Percentiles rank a stretch among this genome's conserved stretches.
Evolutionary conservation across 2,888 invertebrate genomes (phyloP).

Genomic region (Stenichneumon culpator): DNA sequence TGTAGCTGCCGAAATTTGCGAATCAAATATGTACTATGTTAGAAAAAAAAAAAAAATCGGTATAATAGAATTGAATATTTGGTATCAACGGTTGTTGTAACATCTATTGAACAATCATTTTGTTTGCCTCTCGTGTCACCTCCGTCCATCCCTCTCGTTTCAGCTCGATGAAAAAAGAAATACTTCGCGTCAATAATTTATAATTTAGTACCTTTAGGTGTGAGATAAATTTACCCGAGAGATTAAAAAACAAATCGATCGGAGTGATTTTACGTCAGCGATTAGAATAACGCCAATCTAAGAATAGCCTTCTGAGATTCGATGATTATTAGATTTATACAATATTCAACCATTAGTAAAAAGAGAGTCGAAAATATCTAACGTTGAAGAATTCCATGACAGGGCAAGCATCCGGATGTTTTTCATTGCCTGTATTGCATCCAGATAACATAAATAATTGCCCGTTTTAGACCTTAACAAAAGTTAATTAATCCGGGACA

Average conservation of each 20-base stretch:
- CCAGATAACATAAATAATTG: no score
- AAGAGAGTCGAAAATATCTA: background rate
- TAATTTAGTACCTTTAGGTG: background rate
- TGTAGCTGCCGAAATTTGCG: constrained; percentile 61
- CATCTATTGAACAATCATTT: constrained; percentile 27
- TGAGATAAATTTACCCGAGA: background rate
- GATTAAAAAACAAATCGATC: background rate
- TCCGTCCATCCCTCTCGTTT: constrained; percentile 43
- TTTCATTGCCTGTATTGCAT: no score
- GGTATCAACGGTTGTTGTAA: constrained; percentile 36
- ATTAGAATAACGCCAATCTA: background rate
- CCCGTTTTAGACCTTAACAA: no score
- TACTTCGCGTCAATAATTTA: background rate
- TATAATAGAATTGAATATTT: constrained; percentile 65
- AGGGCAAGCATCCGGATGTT: background rate
- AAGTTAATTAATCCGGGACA: no score
- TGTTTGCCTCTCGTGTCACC: constrained; percentile 19
- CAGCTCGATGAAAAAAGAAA: background rate
- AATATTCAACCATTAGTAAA: background rate
- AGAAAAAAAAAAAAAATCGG: constrained; percentile 46
- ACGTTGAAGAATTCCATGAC: background rate
- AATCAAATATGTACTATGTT: constrained; percentile 66
- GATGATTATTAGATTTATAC: background rate
- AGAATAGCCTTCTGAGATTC: background rate
- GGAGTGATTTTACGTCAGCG: background rate